Base-by-base conservation (phyloP, 2,888 invertebrate species). In the Nebria salina region DNA sequence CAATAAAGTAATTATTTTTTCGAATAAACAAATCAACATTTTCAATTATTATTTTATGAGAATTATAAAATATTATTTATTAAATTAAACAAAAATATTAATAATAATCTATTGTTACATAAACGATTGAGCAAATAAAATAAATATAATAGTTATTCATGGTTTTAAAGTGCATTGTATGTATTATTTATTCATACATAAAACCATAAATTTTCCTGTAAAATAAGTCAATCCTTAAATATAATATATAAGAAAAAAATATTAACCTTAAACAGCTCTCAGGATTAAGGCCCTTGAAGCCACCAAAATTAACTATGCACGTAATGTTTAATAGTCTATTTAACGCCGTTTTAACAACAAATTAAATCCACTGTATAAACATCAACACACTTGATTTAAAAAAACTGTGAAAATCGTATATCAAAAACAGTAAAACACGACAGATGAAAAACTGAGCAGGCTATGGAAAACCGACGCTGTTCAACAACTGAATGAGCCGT, bases 401-500 rank as follows among this genome's bases (percentile, higher is more conserved):
- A 76, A 11, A 70, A 70, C 75, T 75, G 9, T 20, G 2, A 11
- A 54, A 64, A 43, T 20, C 9, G 20, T 54, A 41, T 75, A 34
- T 25, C 20, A 25, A 54, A 43, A 15, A 54, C 20, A 43, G n/a
- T 72, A 25, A 76, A 72, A 81, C 41, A 80, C 65, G 65, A 65
- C 42, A 73, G 73, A 75, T 25, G 25, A 64, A 75, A 74, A 70
- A 26, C 20, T 70, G 20, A 9, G 25, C 34, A 25, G 34, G 70
- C 70, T 70, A 34, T 70, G 70, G 26, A 34, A 26, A 26, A 70
- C 70, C 72, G 26, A 73, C 54, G 73, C 66, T 65, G 80, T 81
- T 82, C 83, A 83, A 83, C 83, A 83, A 86, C 86, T 87, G 86
- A 87, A 87, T 87, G 86, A 84, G 85, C 75, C 81, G 82, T 85